phyloP scores from a whole-genome alignment of 2,888 invertebrate genomes.

The Chrysolina oricalcia region DNA sequence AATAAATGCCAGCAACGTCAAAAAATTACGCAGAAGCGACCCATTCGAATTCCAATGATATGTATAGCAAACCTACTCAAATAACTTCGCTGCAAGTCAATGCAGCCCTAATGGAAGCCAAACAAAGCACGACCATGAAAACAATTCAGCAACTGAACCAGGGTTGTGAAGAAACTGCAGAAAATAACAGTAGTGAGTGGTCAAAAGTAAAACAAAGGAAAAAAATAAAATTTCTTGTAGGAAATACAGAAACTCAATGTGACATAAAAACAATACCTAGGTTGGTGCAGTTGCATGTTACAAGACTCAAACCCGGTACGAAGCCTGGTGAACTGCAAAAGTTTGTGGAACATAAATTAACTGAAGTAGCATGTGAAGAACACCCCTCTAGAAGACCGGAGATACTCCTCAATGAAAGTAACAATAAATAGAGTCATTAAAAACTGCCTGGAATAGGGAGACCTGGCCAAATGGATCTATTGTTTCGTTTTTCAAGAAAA shows the following conservation, averaged over 20 bases:
- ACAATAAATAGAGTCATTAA: constrained; percentile 19
- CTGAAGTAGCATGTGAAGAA: background rate
- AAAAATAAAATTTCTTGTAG: constrained; percentile 15
- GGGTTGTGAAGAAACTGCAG: background rate
- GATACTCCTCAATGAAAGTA: constrained; percentile 15
- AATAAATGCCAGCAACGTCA: constrained; percentile 6
- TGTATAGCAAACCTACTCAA: background rate
- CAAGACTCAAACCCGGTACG: constrained; percentile 3
- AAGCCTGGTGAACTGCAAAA: background rate
- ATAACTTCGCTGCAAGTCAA: constrained; percentile 1
- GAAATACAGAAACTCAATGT: background rate
- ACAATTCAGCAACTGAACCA: constrained; percentile 12
- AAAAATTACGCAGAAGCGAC: background rate
- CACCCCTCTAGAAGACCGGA: constrained; percentile 11
- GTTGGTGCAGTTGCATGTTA: constrained; percentile 13
- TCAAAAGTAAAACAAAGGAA: constrained; percentile 24
- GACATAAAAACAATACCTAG: constrained; percentile 11
- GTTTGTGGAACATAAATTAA: background rate
- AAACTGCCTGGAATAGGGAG: constrained; percentile 22
- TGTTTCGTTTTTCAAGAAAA: constrained; percentile 16
- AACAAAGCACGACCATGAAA: constrained; percentile 26
- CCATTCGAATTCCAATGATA: constrained; percentile 4
- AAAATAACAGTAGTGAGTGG: constrained; percentile 10
- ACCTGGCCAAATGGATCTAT: constrained; percentile 28
- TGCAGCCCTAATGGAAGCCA: constrained; percentile 18